These are phyloP conservation scores for Phoxinus dragarum DNA, from an alignment of 2,797 vertebrate species.

Conservation along the genomic window DNA sequence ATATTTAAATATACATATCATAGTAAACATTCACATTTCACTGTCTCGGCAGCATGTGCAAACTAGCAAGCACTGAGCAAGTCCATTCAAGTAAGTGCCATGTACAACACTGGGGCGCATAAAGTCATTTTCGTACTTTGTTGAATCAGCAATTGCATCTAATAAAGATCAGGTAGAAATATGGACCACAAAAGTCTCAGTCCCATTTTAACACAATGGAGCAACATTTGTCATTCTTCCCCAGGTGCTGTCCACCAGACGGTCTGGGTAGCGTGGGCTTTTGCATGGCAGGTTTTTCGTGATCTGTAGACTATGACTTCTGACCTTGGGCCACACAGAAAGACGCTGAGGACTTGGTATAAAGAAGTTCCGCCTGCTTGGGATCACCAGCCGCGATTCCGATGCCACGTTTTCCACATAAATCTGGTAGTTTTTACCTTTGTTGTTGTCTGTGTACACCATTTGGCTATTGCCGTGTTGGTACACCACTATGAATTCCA, in stretches of 20 bases:
- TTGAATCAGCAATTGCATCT: background rate
- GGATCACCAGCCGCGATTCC: slow-evolving; percentile 8
- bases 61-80: background rate
- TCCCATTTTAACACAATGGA: slow-evolving; percentile 21
- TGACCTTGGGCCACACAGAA: slow-evolving; percentile 3
- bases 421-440: slow-evolving; percentile 77
- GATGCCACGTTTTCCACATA: slow-evolving; percentile 57
- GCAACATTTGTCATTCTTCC: slow-evolving; percentile 19
- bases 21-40: slow-evolving; percentile 13
- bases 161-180: background rate
- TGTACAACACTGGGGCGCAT: background rate
- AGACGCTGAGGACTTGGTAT: slow-evolving; percentile 14
- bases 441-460: slow-evolving; percentile 76
- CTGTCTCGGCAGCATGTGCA: background rate
- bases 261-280: background rate
- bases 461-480: slow-evolving; percentile 59
- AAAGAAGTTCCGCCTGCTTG: background rate
- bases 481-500: slow-evolving; percentile 78
- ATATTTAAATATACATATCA: background rate
- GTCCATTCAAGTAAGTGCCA: background rate
- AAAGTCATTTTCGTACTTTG: background rate
- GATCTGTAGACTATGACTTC: background rate
- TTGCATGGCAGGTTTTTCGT: slow-evolving; percentile 5
- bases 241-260: slow-evolving; percentile 1
- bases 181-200: background rate